A percentile compares a stretch with the other conserved stretches of the same genome.
phyloP scores from a whole-genome alignment of 2,113 vertebrate species.

The Ramphastos sulfuratus region DNA sequence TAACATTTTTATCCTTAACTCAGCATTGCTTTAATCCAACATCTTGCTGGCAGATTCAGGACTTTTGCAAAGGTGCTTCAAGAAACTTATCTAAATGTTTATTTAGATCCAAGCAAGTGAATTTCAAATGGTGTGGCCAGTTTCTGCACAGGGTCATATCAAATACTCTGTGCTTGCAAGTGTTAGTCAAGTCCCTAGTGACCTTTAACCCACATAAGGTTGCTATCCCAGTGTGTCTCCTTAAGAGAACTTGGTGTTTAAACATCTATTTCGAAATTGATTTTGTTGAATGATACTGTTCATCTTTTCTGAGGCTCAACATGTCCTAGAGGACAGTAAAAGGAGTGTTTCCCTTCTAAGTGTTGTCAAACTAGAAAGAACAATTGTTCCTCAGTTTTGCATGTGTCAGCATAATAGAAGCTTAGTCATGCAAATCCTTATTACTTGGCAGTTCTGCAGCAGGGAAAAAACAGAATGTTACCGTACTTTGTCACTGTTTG shows the following conservation, averaged over 20 bases:
- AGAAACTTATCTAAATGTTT: background rate
- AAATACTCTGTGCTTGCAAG: background rate
- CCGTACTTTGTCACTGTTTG: conserved; percentile 69
- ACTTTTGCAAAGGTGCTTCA: background rate
- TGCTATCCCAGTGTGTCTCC: background rate
- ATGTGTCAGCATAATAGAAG: conserved; percentile 68
- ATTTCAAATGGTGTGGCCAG: background rate
- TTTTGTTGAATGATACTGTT: conserved; percentile 3
- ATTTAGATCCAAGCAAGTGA: background rate
- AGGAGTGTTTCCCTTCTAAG: conserved; percentile 62
- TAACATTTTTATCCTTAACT: background rate
- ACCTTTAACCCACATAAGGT: conserved; percentile 23
- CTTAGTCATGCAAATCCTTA: conserved; percentile 78
- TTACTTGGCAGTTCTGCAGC: conserved; percentile 66
- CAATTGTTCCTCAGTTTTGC: conserved; percentile 60
- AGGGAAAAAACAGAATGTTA: conserved; percentile 37
- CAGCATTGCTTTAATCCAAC: background rate
- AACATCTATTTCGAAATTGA: conserved; percentile 23
- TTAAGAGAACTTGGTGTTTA: conserved; percentile 50
- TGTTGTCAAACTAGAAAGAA: conserved; percentile 57
- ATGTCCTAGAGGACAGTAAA: conserved; percentile 27
- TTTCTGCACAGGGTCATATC: background rate
- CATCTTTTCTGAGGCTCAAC: conserved; percentile 18
- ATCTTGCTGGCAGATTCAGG: background rate
- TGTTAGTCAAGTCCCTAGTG: background rate